These are phyloP conservation scores for Coregonus ussuriensis DNA, from an alignment of 2,797 vertebrate species.

Conservation along the genomic window DNA sequence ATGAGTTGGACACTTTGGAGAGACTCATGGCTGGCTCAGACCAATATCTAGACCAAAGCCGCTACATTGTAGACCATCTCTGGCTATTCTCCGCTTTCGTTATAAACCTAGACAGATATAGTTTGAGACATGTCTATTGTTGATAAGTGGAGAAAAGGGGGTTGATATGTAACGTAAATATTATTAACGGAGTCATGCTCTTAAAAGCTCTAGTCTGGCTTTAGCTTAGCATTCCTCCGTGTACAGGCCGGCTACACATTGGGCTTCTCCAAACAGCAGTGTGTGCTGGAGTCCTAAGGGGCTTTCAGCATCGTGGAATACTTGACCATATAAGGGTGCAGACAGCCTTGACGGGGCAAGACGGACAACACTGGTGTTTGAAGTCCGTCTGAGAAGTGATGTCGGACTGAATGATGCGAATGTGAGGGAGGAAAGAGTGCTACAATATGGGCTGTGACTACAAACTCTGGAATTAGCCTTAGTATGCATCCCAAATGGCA, in stretches of 20 bases:
- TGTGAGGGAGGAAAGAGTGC: neutral
- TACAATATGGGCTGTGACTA: neutral
- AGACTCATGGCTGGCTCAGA: too few relatives aligned
- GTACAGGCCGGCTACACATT: neutral
- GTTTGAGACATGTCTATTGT: too few relatives aligned
- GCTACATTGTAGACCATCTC: too few relatives aligned
- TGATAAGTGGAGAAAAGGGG: neutral
- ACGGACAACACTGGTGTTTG: conserved; percentile 25
- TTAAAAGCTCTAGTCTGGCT: conserved; percentile 4
- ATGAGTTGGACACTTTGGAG: too few relatives aligned
- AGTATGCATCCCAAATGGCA: too few relatives aligned
- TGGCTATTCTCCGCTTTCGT: too few relatives aligned
- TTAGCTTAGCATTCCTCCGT: conserved; percentile 43
- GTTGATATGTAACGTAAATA: conserved; percentile 10
- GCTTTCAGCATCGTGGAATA: conserved; percentile 41
- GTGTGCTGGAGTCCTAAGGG: conserved; percentile 6
- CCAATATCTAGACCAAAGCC: too few relatives aligned
- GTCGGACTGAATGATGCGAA: neutral
- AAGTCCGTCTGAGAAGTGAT: neutral
- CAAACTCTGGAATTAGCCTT: neutral
- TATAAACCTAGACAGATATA: too few relatives aligned
- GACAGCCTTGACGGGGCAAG: neutral
- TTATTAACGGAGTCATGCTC: conserved; percentile 7
- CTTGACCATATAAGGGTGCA: conserved; percentile 64
- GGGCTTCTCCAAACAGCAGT: conserved; percentile 26